These are phyloP conservation scores for Enteromius unitaeniatus DNA, from an alignment of 2,797 vertebrate genomes.

Conservation along the genomic window DNA sequence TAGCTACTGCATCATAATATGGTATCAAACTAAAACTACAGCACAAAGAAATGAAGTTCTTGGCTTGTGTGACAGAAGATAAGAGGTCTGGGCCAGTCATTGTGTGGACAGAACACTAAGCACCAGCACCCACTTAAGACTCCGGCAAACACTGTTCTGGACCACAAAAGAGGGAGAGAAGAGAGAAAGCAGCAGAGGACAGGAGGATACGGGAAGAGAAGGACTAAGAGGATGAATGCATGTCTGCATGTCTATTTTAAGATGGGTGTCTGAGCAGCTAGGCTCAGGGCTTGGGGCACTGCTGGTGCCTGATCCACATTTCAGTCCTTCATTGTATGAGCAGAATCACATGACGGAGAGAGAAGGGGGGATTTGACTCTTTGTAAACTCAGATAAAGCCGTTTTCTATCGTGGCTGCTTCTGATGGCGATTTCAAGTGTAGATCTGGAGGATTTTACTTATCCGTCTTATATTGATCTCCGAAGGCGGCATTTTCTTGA, in stretches of 20 bases:
- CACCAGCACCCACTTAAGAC: slow-evolving; percentile 35
- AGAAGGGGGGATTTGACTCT: slow-evolving; percentile 31
- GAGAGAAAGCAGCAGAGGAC: neutral
- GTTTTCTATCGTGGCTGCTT: neutral
- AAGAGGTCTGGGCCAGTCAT: slow-evolving; percentile 24
- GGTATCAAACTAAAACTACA: neutral
- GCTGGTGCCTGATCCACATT: slow-evolving; percentile 51
- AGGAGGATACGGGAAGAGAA: neutral
- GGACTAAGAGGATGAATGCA: slow-evolving; percentile 20
- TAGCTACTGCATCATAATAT: neutral
- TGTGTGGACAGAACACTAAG: slow-evolving; percentile 25
- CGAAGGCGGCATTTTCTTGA: neutral
- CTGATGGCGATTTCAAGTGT: slow-evolving; percentile 10
- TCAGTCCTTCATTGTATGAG: slow-evolving; percentile 18
- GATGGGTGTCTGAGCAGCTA: slow-evolving; percentile 41
- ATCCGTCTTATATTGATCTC: neutral
- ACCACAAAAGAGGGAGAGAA: slow-evolving; percentile 27
- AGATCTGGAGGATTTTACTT: slow-evolving; percentile 18
- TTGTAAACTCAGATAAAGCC: slow-evolving; percentile 17
- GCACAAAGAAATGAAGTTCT: slow-evolving; percentile 14
- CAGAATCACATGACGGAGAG: slow-evolving; percentile 12
- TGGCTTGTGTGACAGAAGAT: slow-evolving; percentile 23
- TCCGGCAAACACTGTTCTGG: slow-evolving; percentile 31
- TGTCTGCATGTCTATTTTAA: slow-evolving; percentile 55
- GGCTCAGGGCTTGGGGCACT: slow-evolving; percentile 37